Base-by-base conservation (phyloP, 1,140 invertebrate genomes). In the Aphidius ervi region DNA sequence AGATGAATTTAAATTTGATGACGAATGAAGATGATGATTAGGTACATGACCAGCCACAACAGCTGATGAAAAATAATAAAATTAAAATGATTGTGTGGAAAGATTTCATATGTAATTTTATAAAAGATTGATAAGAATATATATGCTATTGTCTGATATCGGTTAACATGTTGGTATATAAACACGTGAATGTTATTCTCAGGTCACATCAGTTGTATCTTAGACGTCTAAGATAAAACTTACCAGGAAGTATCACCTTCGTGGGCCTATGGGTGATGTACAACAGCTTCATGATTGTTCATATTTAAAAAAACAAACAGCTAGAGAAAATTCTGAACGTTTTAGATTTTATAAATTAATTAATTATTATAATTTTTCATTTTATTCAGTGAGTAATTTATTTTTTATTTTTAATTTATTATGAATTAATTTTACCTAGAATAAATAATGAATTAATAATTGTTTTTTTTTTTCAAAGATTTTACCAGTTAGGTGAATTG, bases 251-350 rank as follows among this genome's bases (percentile, higher is more conserved):
- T 31, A n/a, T 20, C 41, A 9, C 40, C 37, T 52, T 39, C 9
- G 7, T 7, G 50, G 8, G 5, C 16, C 20, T 54, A 42, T 54
- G 52, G 52, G 52, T 16, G 52, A 54, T 41, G 16, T 16, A 54
- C 39, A 54, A 6, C 8, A 42, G 40, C 16, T 54, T 16, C 39
- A 54, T 40, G 9, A 54, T 41, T 54, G 16, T 39, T 42, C 40
- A 54, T 10, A 37, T 16, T n/a, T 54, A 5, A 54, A 54, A 16
- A 54, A 54, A 54, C 39, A 42, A 42, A 54, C 52, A 10, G 52
- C 39, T n/a, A 41, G 52, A 9, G 39, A 41, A 42, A 54, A 54
- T 41, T 54, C 52, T 5, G 40, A 54, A 54, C 23, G 23, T 31
- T 31, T 31, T 31, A 54, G 40, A 42, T 42, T n/a, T n/a, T 42